Percentiles rank a stretch among this genome's conserved stretches.
Conservation (phyloP, 2,797 vertebrate genomes). For the Anomalospiza imberbis region DNA sequence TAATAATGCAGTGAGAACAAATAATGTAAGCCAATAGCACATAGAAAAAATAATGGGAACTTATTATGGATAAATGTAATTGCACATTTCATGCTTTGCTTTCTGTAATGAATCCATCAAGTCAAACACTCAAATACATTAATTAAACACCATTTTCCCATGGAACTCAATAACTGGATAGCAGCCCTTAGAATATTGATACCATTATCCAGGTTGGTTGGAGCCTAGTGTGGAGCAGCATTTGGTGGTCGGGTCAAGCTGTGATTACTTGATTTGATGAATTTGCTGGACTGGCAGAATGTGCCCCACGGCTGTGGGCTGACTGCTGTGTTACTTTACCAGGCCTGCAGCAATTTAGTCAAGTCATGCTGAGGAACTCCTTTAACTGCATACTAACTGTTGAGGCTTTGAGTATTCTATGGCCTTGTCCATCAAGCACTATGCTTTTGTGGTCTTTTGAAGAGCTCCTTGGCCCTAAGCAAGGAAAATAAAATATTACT, state of each 20-base stretch:
- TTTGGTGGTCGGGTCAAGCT: not conserved
- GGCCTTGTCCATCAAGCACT: not conserved
- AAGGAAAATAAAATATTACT: not conserved
- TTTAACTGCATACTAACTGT: not conserved
- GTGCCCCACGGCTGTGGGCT: not conserved
- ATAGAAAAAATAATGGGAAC: not conserved
- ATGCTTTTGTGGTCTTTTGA: not conserved
- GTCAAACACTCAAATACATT: not conserved
- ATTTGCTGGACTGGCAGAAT: not conserved
- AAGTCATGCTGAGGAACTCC: not conserved
- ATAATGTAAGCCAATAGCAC: not conserved
- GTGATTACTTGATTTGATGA: not conserved
- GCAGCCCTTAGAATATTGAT: not conserved
- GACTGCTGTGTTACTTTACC: not conserved
- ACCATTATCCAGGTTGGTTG: not conserved
- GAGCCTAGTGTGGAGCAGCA: not conserved
- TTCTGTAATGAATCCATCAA: not conserved
- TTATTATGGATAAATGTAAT: not conserved
- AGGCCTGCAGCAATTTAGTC: not conserved
- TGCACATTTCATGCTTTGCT: constrained; percentile 5
- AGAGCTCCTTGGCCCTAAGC: not conserved
- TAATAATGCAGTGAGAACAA: not conserved
- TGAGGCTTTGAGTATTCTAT: not conserved
- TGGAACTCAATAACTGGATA: not conserved
- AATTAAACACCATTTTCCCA: not conserved